Conservation (phyloP, 2,797 vertebrate genomes). For the Platyrinchus mystaceus region DNA sequence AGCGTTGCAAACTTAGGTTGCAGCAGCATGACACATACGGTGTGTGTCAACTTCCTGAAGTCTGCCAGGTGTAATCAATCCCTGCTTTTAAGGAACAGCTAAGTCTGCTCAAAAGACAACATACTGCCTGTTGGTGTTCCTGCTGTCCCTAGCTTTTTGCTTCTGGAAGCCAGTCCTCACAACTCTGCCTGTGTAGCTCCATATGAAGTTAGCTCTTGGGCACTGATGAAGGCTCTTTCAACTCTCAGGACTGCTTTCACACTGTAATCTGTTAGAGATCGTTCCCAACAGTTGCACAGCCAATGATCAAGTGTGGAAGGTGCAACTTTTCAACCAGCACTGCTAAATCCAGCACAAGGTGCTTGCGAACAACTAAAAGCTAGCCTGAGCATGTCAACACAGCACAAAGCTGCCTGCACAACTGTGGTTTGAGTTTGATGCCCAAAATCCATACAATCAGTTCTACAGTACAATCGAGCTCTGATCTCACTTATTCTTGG, state of each 20-base stretch:
- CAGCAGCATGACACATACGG: rapidly evolving
- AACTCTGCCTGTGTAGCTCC: background rate
- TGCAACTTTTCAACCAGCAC: background rate
- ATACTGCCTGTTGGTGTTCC: background rate
- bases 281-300: background rate
- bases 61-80: background rate
- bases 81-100: background rate
- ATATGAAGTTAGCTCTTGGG: background rate
- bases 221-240: background rate
- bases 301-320: rapidly evolving
- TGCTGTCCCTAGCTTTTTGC: background rate
- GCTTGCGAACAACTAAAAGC: background rate
- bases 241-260: background rate
- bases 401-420: background rate
- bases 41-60: background rate
- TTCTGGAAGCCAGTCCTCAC: background rate
- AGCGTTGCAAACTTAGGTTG: background rate
- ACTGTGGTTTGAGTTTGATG: background rate
- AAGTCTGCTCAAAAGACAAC: background rate
- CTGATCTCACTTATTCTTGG: background rate
- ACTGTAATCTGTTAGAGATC: background rate
- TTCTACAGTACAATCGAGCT: background rate
- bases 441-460: background rate
- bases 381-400: background rate
- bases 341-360: background rate